Evolutionary conservation across 2,113 vertebrate species (phyloP), one percentile per base, ranked within the genome.

Genomic region (Polyodon spathula): DNA sequence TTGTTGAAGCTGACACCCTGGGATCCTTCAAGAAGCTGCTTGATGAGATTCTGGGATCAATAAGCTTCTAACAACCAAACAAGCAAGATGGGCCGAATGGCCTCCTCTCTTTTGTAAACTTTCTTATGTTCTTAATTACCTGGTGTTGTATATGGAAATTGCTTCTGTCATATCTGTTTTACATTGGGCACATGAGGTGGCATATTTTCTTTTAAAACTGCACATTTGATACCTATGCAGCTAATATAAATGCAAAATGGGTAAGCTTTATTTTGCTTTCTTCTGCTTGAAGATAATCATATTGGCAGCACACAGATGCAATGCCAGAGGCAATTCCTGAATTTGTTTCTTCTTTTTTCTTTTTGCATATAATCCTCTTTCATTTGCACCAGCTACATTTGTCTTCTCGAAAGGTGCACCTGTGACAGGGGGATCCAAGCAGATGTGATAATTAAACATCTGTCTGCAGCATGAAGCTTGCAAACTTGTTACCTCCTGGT

Each of bases 371-470:
- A 66, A 53, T 68, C 70, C 54, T 68, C 56, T 75, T 67, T 54
- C 68, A 59, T 71, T 63, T 62, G 59, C 63, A 68, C 66, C 79
- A 62, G 76, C 73, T 72, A 81, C 68, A 40, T 59, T 63, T 70
- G 69, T 63, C 52, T 53, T 54, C 3, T 39, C 38, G 16, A 37
- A 10, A n/a, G 6, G 54, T 10, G 37, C 54, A 56, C 11, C 54
- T 56, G 54, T 38, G 10, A 27, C 37, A 38, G 40, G 16, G 44
- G 17, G 11, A 38, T 43, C 37, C 54, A 12, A 56, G 54, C 54
- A 37, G 37, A 54, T 15, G 53, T 56, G 43, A 48, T 69, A 71
- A 77, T 78, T 72, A 66, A 68, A 54, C 16, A 17, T 62, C 60
- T 54, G 52, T 62, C 60, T 41, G 53, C 51, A 40, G 15, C 14